A percentile compares a stretch with the other conserved stretches of the same genome.
Conservation (phyloP, 2,888 invertebrate genomes). For the Mesorhabditis sp. region DNA sequence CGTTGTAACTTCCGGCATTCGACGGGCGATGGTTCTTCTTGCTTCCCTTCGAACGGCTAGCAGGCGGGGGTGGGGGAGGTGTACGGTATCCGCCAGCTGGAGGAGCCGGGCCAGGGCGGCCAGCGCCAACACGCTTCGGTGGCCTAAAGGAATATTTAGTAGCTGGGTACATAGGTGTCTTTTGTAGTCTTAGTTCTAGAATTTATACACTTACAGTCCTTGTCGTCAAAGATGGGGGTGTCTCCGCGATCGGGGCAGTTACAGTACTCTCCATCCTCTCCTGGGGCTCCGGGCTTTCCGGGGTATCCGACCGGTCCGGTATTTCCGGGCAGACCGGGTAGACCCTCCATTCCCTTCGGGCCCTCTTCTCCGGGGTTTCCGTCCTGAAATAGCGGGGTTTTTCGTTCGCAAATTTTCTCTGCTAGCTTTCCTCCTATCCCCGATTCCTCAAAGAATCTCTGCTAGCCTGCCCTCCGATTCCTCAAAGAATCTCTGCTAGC, state of each 20-base stretch:
- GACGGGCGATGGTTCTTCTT: not conserved
- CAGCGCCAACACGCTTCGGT: not conserved
- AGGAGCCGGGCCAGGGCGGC: not conserved
- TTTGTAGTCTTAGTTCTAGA: not conserved
- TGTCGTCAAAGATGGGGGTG: conserved; percentile 1
- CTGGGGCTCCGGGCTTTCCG: conserved; percentile 30
- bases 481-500: too few species aligned
- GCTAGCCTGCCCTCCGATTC: too few species aligned
- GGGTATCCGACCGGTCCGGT: conserved; percentile 21
- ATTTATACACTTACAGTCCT: not conserved
- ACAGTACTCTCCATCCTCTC: conserved; percentile 23
- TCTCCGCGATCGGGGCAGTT: conserved; percentile 6
- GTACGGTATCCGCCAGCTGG: not conserved
- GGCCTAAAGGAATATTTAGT: not conserved
- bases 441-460: too few species aligned
- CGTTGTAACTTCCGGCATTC: conserved; percentile 2
- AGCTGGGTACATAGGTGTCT: not conserved
- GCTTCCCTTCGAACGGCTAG: too few species aligned
- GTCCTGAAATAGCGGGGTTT: not conserved
- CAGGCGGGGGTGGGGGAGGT: not conserved
- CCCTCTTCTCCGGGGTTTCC: conserved; percentile 27
- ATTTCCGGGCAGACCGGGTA: conserved; percentile 33
- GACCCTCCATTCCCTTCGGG: conserved; percentile 27
- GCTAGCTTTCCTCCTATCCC: too few species aligned
- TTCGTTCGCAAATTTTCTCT: too few species aligned